These are phyloP conservation scores for Lumbricus terrestris DNA, from an alignment of 2,888 invertebrate genomes.

Conservation along the genomic window DNA sequence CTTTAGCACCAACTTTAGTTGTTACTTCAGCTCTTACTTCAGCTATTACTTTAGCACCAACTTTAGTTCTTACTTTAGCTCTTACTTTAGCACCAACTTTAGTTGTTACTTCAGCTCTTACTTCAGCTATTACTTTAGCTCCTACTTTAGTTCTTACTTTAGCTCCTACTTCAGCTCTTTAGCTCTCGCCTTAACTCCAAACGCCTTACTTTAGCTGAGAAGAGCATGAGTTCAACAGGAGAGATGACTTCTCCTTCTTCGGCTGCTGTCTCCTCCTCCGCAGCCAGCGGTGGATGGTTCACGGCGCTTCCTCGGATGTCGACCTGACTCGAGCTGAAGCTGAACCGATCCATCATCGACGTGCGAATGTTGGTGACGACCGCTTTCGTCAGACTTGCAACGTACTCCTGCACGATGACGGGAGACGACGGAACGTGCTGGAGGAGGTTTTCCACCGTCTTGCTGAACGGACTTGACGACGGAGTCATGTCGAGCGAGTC, in stretches of 20 bases:
- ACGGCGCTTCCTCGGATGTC: background rate
- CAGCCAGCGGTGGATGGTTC: background rate
- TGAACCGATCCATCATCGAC: constrained; percentile 36
- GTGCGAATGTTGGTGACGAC: constrained; percentile 46
- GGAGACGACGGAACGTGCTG: constrained; percentile 35
- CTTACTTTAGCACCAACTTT: background rate
- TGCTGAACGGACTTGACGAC: constrained; percentile 33
- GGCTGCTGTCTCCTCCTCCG: background rate
- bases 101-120: no score
- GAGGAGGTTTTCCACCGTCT: constrained; percentile 37
- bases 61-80: no score
- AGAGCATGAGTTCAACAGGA: background rate
- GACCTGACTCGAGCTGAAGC: constrained; percentile 11
- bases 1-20: no score
- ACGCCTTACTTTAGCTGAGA: constrained; percentile 6
- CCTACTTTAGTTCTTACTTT: no score
- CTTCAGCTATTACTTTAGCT: no score
- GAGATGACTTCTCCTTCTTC: background rate
- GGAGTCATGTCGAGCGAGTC: constrained; percentile 15
- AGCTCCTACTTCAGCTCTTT: no score
- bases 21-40: no score
- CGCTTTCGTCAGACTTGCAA: constrained; percentile 48
- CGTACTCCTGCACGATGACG: constrained; percentile 40
- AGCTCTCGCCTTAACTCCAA: background rate
- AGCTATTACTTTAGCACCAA: no score